A percentile compares a stretch with the other conserved stretches of the same genome.
Conservation (phyloP, 2,888 invertebrate species). For the Drosophila antonietae region DNA sequence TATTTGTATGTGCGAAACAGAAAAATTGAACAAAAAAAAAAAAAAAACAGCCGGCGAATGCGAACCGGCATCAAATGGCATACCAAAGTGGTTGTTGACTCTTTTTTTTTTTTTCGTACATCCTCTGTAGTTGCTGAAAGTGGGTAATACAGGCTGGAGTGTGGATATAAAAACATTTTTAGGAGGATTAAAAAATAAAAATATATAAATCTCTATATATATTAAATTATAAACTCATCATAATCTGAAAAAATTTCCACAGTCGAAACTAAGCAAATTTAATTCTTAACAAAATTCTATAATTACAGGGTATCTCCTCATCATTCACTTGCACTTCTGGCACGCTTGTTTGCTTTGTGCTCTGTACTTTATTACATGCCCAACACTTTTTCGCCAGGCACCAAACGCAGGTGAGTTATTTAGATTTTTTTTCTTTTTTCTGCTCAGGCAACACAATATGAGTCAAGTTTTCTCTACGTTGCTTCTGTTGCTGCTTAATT, state of each 20-base stretch:
- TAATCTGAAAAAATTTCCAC: too few relatives aligned
- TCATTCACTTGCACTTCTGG: background rate
- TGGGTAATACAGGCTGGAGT: background rate
- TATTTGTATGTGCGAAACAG: constrained; percentile 46
- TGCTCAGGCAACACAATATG: constrained; percentile 46
- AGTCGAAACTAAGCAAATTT: background rate
- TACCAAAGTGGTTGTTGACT: constrained; percentile 76
- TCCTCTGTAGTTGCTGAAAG: background rate
- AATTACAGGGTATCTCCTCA: background rate
- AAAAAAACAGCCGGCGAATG: constrained; percentile 34
- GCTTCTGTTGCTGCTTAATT: constrained; percentile 58
- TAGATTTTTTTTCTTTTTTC: background rate
- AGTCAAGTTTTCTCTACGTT: constrained; percentile 58
- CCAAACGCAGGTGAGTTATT: constrained; percentile 32
- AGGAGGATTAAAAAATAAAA: background rate
- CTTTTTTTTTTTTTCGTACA: constrained; percentile 46
- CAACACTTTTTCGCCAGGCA: constrained; percentile 35
- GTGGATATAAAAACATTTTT: background rate
- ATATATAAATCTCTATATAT: background rate
- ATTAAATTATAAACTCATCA: too few relatives aligned
- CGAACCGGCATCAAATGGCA: constrained; percentile 56
- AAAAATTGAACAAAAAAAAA: constrained; percentile 20
- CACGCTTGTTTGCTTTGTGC: constrained; percentile 13
- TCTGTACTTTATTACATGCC: constrained; percentile 19
- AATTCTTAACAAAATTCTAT: background rate